These are phyloP conservation scores for Odontamblyopus rebecca DNA, from an alignment of 2,797 vertebrate genomes.

Conservation along the genomic window DNA sequence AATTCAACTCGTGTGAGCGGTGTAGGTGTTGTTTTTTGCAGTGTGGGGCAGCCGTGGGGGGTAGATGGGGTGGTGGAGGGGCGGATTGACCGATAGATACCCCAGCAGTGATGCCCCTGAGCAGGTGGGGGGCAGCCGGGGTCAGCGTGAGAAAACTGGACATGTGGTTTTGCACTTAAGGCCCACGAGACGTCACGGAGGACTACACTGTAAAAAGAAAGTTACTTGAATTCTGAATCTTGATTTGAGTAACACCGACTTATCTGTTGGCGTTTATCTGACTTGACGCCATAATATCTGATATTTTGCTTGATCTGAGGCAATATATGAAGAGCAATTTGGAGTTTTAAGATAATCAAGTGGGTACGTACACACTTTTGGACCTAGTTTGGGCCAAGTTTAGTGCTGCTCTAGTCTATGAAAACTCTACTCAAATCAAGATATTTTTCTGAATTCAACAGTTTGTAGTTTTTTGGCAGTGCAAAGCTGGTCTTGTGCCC, in stretches of 20 bases:
- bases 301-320: background rate
- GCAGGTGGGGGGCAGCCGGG: conserved; percentile 31
- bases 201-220: background rate
- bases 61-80: conserved; percentile 2
- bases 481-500: background rate
- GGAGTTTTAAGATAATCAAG: background rate
- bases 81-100: conserved; percentile 46
- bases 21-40: background rate
- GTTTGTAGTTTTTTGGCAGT: background rate
- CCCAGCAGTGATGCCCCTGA: conserved; percentile 39
- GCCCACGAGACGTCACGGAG: conserved; percentile 38
- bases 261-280: no score
- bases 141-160: conserved; percentile 18
- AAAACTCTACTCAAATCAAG: background rate
- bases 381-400: background rate
- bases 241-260: background rate
- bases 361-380: background rate
- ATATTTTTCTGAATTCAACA: background rate
- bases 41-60: conserved; percentile 18
- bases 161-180: conserved; percentile 57
- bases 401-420: background rate
- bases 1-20: background rate
- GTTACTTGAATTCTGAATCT: background rate
- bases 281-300: background rate
- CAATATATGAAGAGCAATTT: background rate